These are phyloP conservation scores for Ageneiosus marmoratus DNA, from an alignment of 2,113 vertebrate species.

Conservation along the genomic window DNA sequence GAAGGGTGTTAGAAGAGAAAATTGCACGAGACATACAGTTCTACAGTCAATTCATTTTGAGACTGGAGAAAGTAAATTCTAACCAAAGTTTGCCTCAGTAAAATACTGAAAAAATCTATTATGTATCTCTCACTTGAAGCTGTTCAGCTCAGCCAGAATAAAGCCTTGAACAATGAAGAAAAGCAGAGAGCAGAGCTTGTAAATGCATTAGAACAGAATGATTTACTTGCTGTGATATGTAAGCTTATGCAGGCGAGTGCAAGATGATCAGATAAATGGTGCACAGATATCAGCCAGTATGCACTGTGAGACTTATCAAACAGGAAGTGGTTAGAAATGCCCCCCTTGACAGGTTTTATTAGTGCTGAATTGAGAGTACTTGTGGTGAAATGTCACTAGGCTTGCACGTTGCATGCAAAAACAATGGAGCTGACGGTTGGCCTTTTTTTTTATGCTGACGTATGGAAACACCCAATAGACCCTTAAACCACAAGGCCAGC, in stretches of 20 bases:
- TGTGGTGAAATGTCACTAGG: conserved; percentile 29
- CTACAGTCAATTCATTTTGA: no score
- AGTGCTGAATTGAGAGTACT: conserved; percentile 7
- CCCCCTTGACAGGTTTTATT: conserved; percentile 22
- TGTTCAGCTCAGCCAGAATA: neutral
- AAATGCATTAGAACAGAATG: neutral
- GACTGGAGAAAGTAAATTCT: no score
- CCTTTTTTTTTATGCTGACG: conserved; percentile 37
- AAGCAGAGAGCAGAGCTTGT: neutral
- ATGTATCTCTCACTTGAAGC: no score
- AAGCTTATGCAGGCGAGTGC: neutral
- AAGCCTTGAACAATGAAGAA: neutral
- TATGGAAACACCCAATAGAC: conserved; percentile 28
- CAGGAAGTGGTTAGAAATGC: conserved; percentile 47
- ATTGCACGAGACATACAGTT: no score
- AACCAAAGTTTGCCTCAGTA: no score
- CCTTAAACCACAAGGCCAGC: conserved; percentile 23
- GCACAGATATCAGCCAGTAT: conserved; percentile 27
- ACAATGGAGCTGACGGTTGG: neutral
- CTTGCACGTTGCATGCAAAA: conserved; percentile 2
- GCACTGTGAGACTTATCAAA: conserved; percentile 10
- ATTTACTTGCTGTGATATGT: no score
- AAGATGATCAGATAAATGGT: conserved; percentile 28
- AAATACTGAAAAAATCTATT: no score
- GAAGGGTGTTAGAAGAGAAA: no score